Percentiles rank a stretch among this genome's conserved stretches.
Evolutionary conservation across 2,888 invertebrate genomes (phyloP).

Genomic region (Temnothorax unifasciatus): DNA sequence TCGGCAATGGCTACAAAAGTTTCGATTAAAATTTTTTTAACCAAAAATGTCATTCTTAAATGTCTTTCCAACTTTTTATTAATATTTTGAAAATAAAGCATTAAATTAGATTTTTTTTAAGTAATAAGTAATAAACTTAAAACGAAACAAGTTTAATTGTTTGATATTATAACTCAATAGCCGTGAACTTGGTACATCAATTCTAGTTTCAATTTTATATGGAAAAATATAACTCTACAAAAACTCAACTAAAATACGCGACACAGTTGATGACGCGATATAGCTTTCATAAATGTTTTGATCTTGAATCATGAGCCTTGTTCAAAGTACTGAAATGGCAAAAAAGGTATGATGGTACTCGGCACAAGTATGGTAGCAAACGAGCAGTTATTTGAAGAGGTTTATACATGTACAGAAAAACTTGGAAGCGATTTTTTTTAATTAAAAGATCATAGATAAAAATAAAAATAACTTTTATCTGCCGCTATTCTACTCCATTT

Average conservation of each 20-base stretch:
- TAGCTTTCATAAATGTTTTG: background rate
- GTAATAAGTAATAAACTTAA: background rate
- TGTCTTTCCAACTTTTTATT: background rate
- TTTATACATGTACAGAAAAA: constrained; percentile 5
- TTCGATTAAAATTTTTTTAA: background rate
- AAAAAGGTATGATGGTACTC: background rate
- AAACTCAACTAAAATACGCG: background rate
- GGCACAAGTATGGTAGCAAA: constrained; percentile 4
- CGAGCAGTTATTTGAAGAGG: constrained; percentile 17
- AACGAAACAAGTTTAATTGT: background rate
- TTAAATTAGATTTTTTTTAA: background rate
- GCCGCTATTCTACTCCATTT: background rate
- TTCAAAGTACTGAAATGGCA: background rate
- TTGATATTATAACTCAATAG: background rate
- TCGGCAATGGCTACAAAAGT: background rate
- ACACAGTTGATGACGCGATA: background rate
- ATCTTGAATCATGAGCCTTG: background rate
- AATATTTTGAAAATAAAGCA: background rate
- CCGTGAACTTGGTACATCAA: background rate
- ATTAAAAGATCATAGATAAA: background rate
- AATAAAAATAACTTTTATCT: background rate
- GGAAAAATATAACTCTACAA: background rate
- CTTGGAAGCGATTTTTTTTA: background rate
- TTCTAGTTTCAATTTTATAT: background rate
- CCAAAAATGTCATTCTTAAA: background rate